These are phyloP conservation scores for Indicator maculatus DNA, from an alignment of 2,113 vertebrate genomes.

Conservation along the genomic window DNA sequence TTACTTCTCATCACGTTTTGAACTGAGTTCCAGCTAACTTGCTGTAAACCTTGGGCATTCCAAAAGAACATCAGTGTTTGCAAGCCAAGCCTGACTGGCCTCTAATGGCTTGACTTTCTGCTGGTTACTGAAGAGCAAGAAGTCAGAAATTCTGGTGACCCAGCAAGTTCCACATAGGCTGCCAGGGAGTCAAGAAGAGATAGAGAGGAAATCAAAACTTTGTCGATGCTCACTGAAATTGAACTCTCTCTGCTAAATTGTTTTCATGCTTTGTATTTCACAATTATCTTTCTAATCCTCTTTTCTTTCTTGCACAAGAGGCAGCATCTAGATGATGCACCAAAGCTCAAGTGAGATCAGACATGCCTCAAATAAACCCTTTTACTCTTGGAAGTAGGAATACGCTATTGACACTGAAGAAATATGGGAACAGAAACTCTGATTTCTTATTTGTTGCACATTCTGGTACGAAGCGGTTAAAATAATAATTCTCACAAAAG, in stretches of 20 bases:
- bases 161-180: not conserved
- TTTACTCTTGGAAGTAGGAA: not conserved
- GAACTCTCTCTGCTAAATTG: not conserved
- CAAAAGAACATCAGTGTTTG: not conserved
- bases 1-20: not conserved
- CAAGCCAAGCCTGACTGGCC: not conserved
- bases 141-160: not conserved
- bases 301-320: not conserved
- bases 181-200: not conserved
- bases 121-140: not conserved
- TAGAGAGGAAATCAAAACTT: not conserved
- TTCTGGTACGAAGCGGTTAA: not conserved
- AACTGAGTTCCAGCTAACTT: not conserved
- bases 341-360: not conserved
- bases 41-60: not conserved
- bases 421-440: not conserved
- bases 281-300: constrained; percentile 9
- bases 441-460: not conserved
- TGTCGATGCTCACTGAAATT: not conserved
- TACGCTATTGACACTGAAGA: not conserved
- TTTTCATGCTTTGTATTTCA: not conserved
- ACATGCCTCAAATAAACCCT: not conserved
- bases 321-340: not conserved
- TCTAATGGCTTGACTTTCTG: not conserved
- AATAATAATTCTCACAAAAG: constrained; percentile 13